Evolutionary conservation across 1,140 invertebrate genomes (phyloP).

Genomic region (Lineus longissimus): DNA sequence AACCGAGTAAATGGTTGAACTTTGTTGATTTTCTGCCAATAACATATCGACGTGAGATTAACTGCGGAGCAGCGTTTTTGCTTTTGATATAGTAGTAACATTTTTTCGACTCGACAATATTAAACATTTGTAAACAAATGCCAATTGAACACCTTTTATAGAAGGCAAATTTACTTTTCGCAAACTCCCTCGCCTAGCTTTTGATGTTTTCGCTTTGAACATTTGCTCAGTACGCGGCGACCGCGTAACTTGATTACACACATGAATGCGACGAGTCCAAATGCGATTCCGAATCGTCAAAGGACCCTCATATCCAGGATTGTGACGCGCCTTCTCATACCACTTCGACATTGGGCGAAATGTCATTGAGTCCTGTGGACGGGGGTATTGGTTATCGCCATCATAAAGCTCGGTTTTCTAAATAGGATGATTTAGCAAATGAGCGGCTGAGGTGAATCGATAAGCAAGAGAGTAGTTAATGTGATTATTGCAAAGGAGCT

Average conservation of each 20-base stretch:
- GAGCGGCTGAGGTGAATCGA: neutral
- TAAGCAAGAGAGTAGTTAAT: conserved; percentile 1
- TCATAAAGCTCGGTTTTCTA: neutral
- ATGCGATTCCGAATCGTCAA: neutral
- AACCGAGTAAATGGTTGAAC: neutral
- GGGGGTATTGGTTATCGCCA: neutral
- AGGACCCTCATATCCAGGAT: too few relatives aligned
- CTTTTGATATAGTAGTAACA: too few relatives aligned
- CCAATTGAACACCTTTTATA: neutral
- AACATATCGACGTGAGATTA: neutral
- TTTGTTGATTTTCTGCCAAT: conserved; percentile 3
- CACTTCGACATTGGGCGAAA: too few relatives aligned
- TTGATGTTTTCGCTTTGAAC: neutral
- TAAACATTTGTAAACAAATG: neutral
- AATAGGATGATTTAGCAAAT: conserved; percentile 4
- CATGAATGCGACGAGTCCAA: neutral
- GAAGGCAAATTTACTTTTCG: neutral
- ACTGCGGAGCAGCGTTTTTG: too few relatives aligned
- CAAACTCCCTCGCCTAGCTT: too few relatives aligned
- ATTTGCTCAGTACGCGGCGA: neutral
- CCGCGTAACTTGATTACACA: conserved; percentile 4
- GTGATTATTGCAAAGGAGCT: conserved; percentile 5
- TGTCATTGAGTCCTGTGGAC: too few relatives aligned
- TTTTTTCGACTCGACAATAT: too few relatives aligned
- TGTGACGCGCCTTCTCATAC: too few relatives aligned